Conservation (phyloP, 2,797 vertebrate genomes). For the Phrynocephalus vlangalii region DNA sequence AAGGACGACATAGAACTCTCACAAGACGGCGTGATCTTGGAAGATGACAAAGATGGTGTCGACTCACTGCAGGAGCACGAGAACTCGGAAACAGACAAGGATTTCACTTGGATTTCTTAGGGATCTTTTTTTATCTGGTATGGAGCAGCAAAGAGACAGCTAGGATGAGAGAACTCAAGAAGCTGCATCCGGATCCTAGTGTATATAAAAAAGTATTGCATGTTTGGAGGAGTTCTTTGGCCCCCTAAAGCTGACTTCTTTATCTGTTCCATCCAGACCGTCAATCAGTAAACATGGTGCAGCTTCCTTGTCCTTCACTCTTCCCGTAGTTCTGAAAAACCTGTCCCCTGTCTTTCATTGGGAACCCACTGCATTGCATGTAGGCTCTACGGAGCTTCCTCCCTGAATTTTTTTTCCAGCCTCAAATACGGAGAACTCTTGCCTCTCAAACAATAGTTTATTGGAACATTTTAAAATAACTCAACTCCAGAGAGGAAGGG, state of each 20-base stretch:
- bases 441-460: conserved; percentile 18
- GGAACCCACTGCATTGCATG: conserved; percentile 14
- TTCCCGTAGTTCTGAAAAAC: not conserved
- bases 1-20: conserved; percentile 88
- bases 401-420: not conserved
- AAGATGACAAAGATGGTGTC: conserved; percentile 89
- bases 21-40: conserved; percentile 84
- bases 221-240: conserved; percentile 8
- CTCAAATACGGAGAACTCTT: not conserved
- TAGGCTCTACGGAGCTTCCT: conserved; percentile 15
- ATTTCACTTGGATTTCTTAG: conserved; percentile 98
- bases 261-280: conserved; percentile 58
- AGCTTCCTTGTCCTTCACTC: conserved; percentile 48
- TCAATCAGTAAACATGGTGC: conserved; percentile 32
- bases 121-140: conserved; percentile 50
- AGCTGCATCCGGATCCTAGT: conserved; percentile 66
- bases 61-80: conserved; percentile 89
- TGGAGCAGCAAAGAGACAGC: conserved; percentile 54
- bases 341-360: not conserved
- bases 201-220: conserved; percentile 59
- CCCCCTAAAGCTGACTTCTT: conserved; percentile 32
- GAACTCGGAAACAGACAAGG: conserved; percentile 88
- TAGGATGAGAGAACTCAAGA: conserved; percentile 57
- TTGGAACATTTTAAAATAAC: conserved; percentile 1
- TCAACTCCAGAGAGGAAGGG: conserved; percentile 38